Evolutionary conservation across 2,888 invertebrate genomes (phyloP).

Genomic region (Sphaerophoria taeniata): DNA sequence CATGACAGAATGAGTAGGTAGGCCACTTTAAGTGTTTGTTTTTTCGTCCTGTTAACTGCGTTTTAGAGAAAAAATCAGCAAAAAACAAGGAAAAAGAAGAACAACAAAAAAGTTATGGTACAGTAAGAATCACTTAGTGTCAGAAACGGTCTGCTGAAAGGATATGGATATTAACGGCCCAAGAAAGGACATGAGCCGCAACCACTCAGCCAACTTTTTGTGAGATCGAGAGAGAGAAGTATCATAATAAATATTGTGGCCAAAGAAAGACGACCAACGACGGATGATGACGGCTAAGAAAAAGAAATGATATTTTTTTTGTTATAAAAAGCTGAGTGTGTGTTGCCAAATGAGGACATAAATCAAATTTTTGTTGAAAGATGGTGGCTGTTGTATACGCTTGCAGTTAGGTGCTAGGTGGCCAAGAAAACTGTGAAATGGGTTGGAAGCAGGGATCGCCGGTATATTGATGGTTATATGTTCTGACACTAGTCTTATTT

Average conservation of each 20-base stretch:
- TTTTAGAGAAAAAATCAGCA: slow-evolving; percentile 17
- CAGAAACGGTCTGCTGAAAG: slow-evolving; percentile 57
- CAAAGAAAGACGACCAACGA: slow-evolving; percentile 13
- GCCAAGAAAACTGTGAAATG: background rate
- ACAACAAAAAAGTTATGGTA: slow-evolving; percentile 13
- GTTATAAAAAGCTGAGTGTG: slow-evolving; percentile 55
- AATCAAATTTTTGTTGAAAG: slow-evolving; percentile 51
- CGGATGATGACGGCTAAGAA: background rate
- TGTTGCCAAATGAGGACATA: slow-evolving; percentile 54
- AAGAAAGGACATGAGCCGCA: slow-evolving; percentile 45
- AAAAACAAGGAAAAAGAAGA: background rate
- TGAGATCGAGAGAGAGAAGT: background rate
- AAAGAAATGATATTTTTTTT: slow-evolving; percentile 45
- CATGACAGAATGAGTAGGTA: slow-evolving; percentile 17
- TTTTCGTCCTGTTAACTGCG: background rate
- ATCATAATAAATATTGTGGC: slow-evolving; percentile 42
- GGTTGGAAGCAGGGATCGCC: slow-evolving; percentile 22
- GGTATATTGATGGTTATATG: slow-evolving; percentile 32
- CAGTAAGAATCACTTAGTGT: slow-evolving; percentile 63
- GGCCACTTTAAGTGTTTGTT: slow-evolving; percentile 7
- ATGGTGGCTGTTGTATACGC: slow-evolving; percentile 5
- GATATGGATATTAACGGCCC: slow-evolving; percentile 57
- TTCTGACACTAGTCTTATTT: slow-evolving; percentile 51
- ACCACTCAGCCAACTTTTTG: slow-evolving; percentile 7
- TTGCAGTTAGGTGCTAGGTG: background rate